These are phyloP conservation scores for Serinus canaria DNA, from an alignment of 2,113 vertebrate species.

Conservation along the genomic window DNA sequence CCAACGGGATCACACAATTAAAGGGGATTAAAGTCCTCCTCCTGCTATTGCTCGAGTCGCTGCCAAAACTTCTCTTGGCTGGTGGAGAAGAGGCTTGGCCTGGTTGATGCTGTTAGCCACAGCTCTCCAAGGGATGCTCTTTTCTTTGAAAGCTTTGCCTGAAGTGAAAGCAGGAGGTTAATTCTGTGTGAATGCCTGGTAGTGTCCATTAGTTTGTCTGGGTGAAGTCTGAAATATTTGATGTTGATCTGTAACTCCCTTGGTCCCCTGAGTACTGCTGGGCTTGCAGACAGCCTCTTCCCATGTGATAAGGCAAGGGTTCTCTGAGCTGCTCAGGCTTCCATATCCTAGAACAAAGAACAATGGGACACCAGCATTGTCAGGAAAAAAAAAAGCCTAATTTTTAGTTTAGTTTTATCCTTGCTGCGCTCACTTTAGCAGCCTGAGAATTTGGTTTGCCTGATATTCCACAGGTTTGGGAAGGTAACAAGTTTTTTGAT, in stretches of 20 bases:
- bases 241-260: constrained; percentile 6
- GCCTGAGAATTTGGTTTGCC: neutral
- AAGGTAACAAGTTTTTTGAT: neutral
- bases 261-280: neutral
- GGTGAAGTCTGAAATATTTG: constrained; percentile 4
- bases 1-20: constrained; percentile 37
- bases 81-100: neutral
- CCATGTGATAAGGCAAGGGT: neutral
- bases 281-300: neutral
- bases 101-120: neutral
- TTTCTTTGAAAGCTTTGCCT: constrained; percentile 46
- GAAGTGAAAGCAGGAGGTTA: constrained; percentile 4
- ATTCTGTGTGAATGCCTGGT: constrained; percentile 12
- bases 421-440: neutral
- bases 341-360: neutral
- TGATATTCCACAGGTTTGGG: neutral
- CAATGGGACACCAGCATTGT: neutral
- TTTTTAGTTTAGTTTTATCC: neutral
- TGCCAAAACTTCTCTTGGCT: constrained; percentile 46
- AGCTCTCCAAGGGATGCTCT: constrained; percentile 28
- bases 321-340: neutral
- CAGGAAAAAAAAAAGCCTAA: neutral
- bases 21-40: constrained; percentile 43
- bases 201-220: constrained; percentile 22
- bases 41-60: neutral